Conservation (phyloP, 2,797 vertebrate species). For the Pelochelys cantorii region DNA sequence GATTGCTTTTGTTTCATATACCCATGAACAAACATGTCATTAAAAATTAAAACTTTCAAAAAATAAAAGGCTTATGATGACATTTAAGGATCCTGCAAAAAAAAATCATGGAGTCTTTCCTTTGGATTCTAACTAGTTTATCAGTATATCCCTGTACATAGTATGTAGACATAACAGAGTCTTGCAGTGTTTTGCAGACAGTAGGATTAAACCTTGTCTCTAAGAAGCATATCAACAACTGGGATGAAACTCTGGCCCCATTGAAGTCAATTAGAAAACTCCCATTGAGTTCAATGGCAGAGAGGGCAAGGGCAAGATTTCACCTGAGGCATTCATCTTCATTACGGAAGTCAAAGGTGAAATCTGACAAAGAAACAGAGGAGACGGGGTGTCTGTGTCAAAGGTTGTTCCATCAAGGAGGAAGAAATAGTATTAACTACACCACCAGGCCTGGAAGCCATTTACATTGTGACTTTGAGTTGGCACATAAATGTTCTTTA, state of each 20-base stretch:
- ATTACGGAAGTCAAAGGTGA: background rate
- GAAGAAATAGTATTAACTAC: background rate
- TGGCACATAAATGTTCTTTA: background rate
- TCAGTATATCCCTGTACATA: background rate
- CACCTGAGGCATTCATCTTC: background rate
- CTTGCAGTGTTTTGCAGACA: background rate
- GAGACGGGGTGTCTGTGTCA: accelerated
- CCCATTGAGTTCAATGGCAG: background rate
- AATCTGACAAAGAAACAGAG: background rate
- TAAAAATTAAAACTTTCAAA: constrained; percentile 64
- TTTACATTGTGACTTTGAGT: background rate
- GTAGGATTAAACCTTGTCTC: background rate
- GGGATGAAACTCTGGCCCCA: background rate
- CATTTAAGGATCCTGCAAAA: constrained; percentile 31
- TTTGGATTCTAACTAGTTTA: background rate
- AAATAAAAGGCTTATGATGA: constrained; percentile 50
- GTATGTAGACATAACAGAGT: background rate
- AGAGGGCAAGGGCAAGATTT: background rate
- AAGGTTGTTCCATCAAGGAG: background rate
- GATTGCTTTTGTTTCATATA: constrained; percentile 59
- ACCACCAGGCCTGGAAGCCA: background rate
- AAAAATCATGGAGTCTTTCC: constrained; percentile 9
- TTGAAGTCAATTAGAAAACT: background rate
- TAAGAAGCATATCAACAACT: accelerated
- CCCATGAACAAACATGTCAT: constrained; percentile 66